Evolutionary conservation across 1,140 invertebrate species (phyloP).

Genomic region (Aporrectodea caliginosa): DNA sequence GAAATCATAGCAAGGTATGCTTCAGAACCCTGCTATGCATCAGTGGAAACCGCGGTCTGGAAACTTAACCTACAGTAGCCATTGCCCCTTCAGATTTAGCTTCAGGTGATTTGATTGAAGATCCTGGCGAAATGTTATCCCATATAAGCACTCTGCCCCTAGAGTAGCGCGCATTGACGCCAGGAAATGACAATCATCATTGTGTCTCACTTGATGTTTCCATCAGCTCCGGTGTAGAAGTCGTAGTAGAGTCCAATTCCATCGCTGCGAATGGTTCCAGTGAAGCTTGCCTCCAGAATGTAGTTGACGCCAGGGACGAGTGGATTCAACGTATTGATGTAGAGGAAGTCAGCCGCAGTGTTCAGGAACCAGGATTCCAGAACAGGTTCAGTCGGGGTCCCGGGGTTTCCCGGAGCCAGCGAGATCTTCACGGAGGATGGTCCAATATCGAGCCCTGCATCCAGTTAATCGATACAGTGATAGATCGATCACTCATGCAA

Average conservation of each 20-base stretch:
- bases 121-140: too few relatives aligned
- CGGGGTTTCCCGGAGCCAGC: background rate
- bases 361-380: background rate
- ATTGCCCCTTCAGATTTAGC: too few relatives aligned
- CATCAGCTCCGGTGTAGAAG: slow-evolving; percentile 7
- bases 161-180: too few relatives aligned
- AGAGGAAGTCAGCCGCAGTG: background rate
- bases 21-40: too few relatives aligned
- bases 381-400: background rate
- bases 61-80: too few relatives aligned
- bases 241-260: slow-evolving; percentile 20
- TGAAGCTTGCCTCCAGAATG: slow-evolving; percentile 6
- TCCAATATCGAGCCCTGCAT: background rate
- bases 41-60: too few relatives aligned
- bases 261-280: background rate
- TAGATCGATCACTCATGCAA: too few relatives aligned
- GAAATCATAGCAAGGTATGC: too few relatives aligned
- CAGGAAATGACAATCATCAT: too few relatives aligned
- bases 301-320: slow-evolving; percentile 5
- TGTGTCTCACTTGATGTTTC: slow-evolving; percentile 3
- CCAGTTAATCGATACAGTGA: too few relatives aligned
- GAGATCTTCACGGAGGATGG: background rate
- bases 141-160: too few relatives aligned
- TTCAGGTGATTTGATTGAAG: too few relatives aligned
- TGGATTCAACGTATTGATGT: background rate